Evolutionary conservation across 2,888 invertebrate genomes (phyloP).

Genomic region (Plagodis pulveraria): DNA sequence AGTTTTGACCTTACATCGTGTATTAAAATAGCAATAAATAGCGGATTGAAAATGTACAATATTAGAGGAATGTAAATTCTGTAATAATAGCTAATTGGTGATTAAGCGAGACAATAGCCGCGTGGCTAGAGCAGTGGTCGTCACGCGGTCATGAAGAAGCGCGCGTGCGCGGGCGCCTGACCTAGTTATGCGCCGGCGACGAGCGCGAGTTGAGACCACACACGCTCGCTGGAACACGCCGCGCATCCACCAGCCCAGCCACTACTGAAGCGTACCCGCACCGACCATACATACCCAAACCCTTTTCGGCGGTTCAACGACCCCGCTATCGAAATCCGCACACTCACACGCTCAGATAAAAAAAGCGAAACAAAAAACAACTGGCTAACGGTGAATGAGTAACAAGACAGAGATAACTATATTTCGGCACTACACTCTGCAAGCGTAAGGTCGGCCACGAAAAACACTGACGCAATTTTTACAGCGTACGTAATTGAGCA

Average conservation of each 20-base stretch:
- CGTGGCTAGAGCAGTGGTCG: slow-evolving; percentile 38
- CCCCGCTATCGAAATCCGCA: slow-evolving; percentile 84
- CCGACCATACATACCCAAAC: slow-evolving; percentile 68
- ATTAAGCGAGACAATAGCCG: slow-evolving; percentile 24
- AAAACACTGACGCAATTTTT: slow-evolving; percentile 85
- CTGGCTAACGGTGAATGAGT: slow-evolving; percentile 73
- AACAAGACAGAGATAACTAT: slow-evolving; percentile 81
- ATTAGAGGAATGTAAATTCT: not conserved
- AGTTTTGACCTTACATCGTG: no score
- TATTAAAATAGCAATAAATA: not conserved
- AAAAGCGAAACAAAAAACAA: slow-evolving; percentile 77
- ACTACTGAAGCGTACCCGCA: slow-evolving; percentile 63
- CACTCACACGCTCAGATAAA: slow-evolving; percentile 81
- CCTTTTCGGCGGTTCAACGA: slow-evolving; percentile 80
- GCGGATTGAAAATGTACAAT: not conserved
- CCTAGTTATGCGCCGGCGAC: slow-evolving; percentile 71
- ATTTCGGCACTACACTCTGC: slow-evolving; percentile 74
- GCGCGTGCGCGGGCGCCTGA: slow-evolving; percentile 75
- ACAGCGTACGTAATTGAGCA: slow-evolving; percentile 82
- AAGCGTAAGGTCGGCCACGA: slow-evolving; percentile 80
- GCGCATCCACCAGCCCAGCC: slow-evolving; percentile 57
- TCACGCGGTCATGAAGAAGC: slow-evolving; percentile 61
- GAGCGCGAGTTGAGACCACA: slow-evolving; percentile 57
- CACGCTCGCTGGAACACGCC: slow-evolving; percentile 51
- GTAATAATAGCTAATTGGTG: slow-evolving; percentile 13